A percentile compares a stretch with the other conserved stretches of the same genome.
These are phyloP conservation scores for Kryptolebias marmoratus DNA, from an alignment of 2,113 vertebrate species.

Conservation along the genomic window DNA sequence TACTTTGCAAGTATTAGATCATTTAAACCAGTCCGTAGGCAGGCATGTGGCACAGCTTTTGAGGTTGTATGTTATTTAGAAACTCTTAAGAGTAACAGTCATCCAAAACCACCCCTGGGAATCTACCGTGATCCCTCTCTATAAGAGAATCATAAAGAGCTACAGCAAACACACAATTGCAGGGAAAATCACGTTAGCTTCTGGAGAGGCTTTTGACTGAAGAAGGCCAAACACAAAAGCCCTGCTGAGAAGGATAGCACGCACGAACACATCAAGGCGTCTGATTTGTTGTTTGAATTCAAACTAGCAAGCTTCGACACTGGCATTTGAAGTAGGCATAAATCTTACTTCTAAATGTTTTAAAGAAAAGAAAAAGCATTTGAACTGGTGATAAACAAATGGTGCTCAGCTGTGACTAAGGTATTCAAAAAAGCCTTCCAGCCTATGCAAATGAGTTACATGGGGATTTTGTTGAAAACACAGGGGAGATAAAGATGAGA, in stretches of 20 bases:
- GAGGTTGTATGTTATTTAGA: constrained; percentile 56
- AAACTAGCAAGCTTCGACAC: constrained; percentile 46
- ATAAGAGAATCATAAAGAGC: constrained; percentile 55
- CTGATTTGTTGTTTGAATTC: constrained; percentile 66
- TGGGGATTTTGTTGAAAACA: constrained; percentile 39
- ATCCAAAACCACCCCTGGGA: constrained; percentile 65
- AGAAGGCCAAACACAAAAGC: constrained; percentile 51
- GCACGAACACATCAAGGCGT: constrained; percentile 41
- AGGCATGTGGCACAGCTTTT: constrained; percentile 41
- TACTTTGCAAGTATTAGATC: constrained; percentile 31
- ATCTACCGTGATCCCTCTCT: constrained; percentile 57
- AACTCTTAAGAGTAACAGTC: constrained; percentile 61
- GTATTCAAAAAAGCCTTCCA: constrained; percentile 60
- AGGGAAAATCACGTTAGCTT: constrained; percentile 69
- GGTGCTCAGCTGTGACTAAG: constrained; percentile 60
- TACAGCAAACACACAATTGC: constrained; percentile 43
- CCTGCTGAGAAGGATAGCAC: constrained; percentile 25
- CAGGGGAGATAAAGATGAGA: constrained; percentile 54
- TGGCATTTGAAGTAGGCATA: constrained; percentile 53
- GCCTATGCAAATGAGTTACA: constrained; percentile 61
- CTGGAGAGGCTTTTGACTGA: constrained; percentile 60
- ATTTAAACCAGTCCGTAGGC: constrained; percentile 29
- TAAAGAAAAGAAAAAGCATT: constrained; percentile 54
- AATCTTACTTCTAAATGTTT: constrained; percentile 54
- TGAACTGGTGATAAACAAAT: constrained; percentile 50